phyloP scores from a whole-genome alignment of 1,140 invertebrate genomes.

The Anastatus disparis region DNA sequence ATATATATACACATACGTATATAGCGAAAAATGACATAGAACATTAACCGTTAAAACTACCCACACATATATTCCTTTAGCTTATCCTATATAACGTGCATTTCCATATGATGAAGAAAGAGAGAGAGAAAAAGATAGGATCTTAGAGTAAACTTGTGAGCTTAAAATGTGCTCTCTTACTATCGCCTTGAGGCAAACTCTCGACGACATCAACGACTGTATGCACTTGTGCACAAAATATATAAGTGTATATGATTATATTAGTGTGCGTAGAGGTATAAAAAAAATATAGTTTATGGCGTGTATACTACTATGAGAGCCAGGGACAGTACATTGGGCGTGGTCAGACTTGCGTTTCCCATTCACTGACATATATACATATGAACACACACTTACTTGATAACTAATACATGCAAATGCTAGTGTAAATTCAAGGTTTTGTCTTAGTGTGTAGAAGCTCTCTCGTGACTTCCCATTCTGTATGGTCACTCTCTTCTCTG shows the following conservation, averaged over 20 bases:
- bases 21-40: neutral
- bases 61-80: constrained; percentile 21
- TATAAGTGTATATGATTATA: neutral
- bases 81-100: too few species aligned
- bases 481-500: neutral
- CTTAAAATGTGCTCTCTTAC: too few species aligned
- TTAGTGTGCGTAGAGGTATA: neutral
- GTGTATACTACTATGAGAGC: neutral
- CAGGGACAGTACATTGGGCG: constrained; percentile 29
- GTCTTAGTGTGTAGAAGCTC: constrained; percentile 27
- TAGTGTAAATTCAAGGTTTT: constrained; percentile 42
- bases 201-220: neutral
- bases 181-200: constrained; percentile 24
- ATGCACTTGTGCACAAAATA: neutral
- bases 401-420: too few species aligned
- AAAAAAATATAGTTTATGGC: neutral
- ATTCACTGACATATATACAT: neutral
- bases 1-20: neutral
- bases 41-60: constrained; percentile 36
- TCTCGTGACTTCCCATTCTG: constrained; percentile 39
- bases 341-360: constrained; percentile 12
- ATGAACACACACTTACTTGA: too few species aligned
- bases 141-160: too few species aligned
- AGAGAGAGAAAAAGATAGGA: too few species aligned
- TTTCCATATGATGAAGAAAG: too few species aligned